Conservation (phyloP, 1,140 invertebrate species). For the Radopholus similis region DNA sequence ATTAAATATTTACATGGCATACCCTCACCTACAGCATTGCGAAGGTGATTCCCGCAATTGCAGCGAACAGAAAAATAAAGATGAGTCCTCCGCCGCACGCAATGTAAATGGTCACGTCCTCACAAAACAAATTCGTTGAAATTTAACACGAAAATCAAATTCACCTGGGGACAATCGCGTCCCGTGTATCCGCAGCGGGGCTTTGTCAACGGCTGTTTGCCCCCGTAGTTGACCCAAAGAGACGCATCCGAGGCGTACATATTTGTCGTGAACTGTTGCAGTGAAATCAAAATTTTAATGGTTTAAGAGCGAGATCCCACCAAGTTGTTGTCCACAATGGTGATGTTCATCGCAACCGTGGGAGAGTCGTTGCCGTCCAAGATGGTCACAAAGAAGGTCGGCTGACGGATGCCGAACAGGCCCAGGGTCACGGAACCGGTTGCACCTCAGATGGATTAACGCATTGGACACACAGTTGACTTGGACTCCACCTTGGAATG, state of each 20-base stretch:
- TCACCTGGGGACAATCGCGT: conserved; percentile 16
- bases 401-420: conserved; percentile 33
- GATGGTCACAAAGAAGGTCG: conserved; percentile 26
- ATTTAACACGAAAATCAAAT: no score
- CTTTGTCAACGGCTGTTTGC: conserved; percentile 22
- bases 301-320: conserved; percentile 21
- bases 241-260: conserved; percentile 26
- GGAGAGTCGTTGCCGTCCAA: conserved; percentile 18
- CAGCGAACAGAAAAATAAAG: conserved; percentile 11
- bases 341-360: conserved; percentile 14
- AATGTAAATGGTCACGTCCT: conserved; percentile 22
- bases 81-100: conserved; percentile 22
- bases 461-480: not conserved
- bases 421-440: conserved; percentile 30
- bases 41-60: conserved; percentile 18
- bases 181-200: conserved; percentile 38
- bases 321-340: conserved; percentile 19
- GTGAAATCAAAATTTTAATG: not conserved
- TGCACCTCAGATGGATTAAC: conserved; percentile 20
- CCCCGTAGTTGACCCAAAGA: conserved; percentile 29
- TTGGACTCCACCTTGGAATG: conserved; percentile 3
- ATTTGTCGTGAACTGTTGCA: conserved; percentile 21
- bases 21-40: conserved; percentile 18
- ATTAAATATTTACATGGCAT: not conserved
- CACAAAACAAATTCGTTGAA: no score